These are phyloP conservation scores for Psilopsiagon aymara DNA, from an alignment of 2,113 vertebrate genomes.

Conservation along the genomic window DNA sequence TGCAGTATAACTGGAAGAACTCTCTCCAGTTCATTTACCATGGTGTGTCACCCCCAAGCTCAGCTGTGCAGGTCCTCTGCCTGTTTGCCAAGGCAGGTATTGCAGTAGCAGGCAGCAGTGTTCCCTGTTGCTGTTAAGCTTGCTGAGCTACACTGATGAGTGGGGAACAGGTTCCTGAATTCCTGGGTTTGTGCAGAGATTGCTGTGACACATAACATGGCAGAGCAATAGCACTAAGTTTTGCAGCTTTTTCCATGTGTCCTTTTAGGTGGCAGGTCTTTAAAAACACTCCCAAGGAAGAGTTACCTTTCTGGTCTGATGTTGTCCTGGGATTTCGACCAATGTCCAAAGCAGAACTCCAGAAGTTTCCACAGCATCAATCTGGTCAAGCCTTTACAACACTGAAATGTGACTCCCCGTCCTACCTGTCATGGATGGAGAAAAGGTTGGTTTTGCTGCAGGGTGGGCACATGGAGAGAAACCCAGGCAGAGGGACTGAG, in stretches of 20 bases:
- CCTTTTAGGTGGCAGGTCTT: conserved; percentile 87
- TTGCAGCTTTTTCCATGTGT: not conserved
- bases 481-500: not conserved
- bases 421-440: conserved; percentile 90
- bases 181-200: not conserved
- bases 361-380: conserved; percentile 81
- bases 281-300: conserved; percentile 74
- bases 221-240: not conserved
- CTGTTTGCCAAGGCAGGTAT: not conserved
- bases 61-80: not conserved
- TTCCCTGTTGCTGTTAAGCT: not conserved
- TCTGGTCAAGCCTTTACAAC: conserved; percentile 91
- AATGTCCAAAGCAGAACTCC: conserved; percentile 84
- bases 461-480: not conserved
- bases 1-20: not conserved
- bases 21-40: not conserved
- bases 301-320: conserved; percentile 88
- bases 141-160: not conserved
- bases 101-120: not conserved
- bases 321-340: conserved; percentile 85
- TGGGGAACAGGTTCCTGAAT: not conserved
- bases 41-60: not conserved
- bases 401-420: conserved; percentile 86
- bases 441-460: conserved; percentile 79
- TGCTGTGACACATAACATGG: not conserved